phyloP scores from a whole-genome alignment of 2,888 invertebrate genomes.

The Drosophila rubida region DNA sequence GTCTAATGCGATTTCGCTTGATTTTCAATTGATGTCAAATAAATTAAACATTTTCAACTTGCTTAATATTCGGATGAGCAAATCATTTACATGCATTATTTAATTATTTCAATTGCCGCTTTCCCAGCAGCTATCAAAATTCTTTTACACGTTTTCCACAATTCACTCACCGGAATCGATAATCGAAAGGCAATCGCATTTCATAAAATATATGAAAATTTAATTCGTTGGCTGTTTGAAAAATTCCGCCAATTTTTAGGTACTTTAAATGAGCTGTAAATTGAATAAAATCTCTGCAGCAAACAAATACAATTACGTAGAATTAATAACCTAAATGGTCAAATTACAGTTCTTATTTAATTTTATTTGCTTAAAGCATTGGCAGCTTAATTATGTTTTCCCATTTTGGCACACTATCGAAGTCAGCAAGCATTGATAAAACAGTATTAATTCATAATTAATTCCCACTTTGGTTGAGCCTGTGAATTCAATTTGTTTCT shows the following conservation, averaged over 20 bases:
- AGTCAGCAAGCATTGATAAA: background rate
- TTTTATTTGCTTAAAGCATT: too few species aligned
- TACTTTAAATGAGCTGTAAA: background rate
- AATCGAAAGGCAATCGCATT: background rate
- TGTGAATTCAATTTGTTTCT: constrained; percentile 8
- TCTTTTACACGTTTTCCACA: background rate
- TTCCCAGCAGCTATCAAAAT: background rate
- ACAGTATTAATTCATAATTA: background rate
- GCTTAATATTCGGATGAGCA: constrained; percentile 21
- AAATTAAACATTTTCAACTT: constrained; percentile 42
- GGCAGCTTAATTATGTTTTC: background rate
- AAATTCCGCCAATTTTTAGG: background rate
- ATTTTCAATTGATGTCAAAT: constrained; percentile 43
- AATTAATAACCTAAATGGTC: too few species aligned
- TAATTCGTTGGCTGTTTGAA: too few species aligned
- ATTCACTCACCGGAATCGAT: background rate
- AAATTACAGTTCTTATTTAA: too few species aligned
- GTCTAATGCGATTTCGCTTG: constrained; percentile 31
- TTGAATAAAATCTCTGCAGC: background rate
- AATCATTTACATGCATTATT: constrained; percentile 18
- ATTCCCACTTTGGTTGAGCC: background rate
- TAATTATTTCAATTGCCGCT: constrained; percentile 5
- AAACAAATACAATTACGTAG: too few species aligned
- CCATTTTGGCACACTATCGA: background rate
- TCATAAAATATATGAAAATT: background rate